Evolutionary conservation across 2,888 invertebrate genomes (phyloP).

Genomic region (Drosophila mimetica): DNA sequence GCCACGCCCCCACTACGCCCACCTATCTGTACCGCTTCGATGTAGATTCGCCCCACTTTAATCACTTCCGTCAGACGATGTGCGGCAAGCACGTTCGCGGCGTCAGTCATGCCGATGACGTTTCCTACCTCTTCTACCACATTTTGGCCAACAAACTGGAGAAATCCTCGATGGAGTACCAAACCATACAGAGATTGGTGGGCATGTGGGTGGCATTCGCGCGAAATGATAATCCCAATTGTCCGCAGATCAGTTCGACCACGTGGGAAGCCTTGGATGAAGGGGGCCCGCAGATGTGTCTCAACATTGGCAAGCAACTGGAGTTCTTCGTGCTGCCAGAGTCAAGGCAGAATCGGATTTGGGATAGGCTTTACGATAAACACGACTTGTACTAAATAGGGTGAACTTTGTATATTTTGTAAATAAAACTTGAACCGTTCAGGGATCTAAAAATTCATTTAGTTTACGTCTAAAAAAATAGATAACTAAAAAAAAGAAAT

Average conservation of each 20-base stretch:
- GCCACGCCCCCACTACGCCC: conserved; percentile 74
- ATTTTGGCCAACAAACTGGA: conserved; percentile 56
- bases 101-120: conserved; percentile 80
- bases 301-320: conserved; percentile 74
- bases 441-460: not conserved
- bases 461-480: not conserved
- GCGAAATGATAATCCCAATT: conserved; percentile 69
- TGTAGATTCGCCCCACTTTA: conserved; percentile 77
- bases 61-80: conserved; percentile 67
- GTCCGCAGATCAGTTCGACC: conserved; percentile 50
- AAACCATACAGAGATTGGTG: conserved; percentile 74
- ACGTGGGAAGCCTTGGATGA: conserved; percentile 52
- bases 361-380: conserved; percentile 78
- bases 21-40: conserved; percentile 82
- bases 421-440: not conserved
- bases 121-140: conserved; percentile 77
- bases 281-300: conserved; percentile 48
- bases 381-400: conserved; percentile 38
- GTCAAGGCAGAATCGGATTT: conserved; percentile 69
- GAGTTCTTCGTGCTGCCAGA: conserved; percentile 80
- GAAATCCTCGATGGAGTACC: conserved; percentile 67
- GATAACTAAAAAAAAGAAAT: not conserved
- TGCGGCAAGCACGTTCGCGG: conserved; percentile 75
- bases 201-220: conserved; percentile 79
- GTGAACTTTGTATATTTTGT: not conserved